These are phyloP conservation scores for Urocitellus parryii DNA, from an alignment of 2,113 vertebrate genomes.

Conservation along the genomic window DNA sequence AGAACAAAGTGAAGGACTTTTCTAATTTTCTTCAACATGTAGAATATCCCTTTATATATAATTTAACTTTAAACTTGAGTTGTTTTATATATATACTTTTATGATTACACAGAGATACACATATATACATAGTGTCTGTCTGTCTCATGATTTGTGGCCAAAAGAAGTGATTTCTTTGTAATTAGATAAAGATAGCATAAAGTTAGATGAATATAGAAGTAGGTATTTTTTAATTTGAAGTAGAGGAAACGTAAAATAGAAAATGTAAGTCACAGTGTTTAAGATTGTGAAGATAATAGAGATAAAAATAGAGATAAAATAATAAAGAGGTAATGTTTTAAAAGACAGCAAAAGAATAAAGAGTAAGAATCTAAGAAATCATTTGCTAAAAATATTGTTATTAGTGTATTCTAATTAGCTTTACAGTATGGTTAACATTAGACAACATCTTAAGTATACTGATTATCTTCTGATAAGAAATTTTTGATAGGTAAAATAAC, in stretches of 20 bases:
- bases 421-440: constrained; percentile 46
- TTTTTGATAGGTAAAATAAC: neutral
- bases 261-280: neutral
- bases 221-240: neutral
- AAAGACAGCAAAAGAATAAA: neutral
- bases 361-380: constrained; percentile 6
- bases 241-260: constrained; percentile 18
- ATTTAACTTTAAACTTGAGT: neutral
- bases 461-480: constrained; percentile 18
- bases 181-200: neutral
- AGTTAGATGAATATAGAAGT: constrained; percentile 4
- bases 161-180: constrained; percentile 9
- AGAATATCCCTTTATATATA: neutral
- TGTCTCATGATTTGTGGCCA: neutral
- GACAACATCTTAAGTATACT: constrained; percentile 9
- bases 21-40: neutral
- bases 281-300: neutral
- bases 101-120: neutral
- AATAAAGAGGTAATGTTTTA: constrained; percentile 29
- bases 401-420: neutral
- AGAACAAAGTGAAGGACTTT: too few relatives aligned
- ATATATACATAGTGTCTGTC: neutral
- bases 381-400: constrained; percentile 7
- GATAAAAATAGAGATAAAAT: neutral
- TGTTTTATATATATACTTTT: neutral